phyloP scores from a whole-genome alignment of 2,888 invertebrate genomes.

The Standfussiana lucernea region DNA sequence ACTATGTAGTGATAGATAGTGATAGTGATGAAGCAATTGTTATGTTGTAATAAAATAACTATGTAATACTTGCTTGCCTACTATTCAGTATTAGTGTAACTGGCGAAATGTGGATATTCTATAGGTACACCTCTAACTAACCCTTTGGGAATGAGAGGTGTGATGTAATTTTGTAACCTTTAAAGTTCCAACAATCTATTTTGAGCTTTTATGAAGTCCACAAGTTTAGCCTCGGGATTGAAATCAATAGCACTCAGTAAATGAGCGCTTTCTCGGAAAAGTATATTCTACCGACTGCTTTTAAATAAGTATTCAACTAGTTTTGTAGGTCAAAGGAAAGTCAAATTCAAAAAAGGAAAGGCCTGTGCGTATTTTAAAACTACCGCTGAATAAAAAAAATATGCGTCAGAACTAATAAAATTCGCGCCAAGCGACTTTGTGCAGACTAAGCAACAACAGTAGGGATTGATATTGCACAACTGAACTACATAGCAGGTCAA shows the following conservation, averaged over 20 bases:
- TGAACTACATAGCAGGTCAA: conserved; percentile 45
- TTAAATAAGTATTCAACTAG: background rate
- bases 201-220: background rate
- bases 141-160: background rate
- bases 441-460: background rate
- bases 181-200: background rate
- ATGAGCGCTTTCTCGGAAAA: background rate
- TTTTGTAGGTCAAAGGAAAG: background rate
- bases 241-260: background rate
- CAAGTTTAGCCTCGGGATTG: background rate
- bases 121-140: too few species aligned
- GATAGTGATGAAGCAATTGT: too few species aligned
- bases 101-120: background rate
- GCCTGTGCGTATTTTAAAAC: background rate
- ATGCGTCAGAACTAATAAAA: conserved; percentile 33
- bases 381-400: background rate
- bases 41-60: background rate
- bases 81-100: background rate
- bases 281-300: background rate
- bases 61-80: background rate
- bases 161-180: background rate
- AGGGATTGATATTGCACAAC: conserved; percentile 46
- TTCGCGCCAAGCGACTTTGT: conserved; percentile 10
- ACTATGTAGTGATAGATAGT: too few species aligned
- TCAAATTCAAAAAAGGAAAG: background rate